Evolutionary conservation across 1,140 invertebrate species (phyloP), one percentile per base, ranked within the genome.

Genomic region (Xylocopa sonorina): DNA sequence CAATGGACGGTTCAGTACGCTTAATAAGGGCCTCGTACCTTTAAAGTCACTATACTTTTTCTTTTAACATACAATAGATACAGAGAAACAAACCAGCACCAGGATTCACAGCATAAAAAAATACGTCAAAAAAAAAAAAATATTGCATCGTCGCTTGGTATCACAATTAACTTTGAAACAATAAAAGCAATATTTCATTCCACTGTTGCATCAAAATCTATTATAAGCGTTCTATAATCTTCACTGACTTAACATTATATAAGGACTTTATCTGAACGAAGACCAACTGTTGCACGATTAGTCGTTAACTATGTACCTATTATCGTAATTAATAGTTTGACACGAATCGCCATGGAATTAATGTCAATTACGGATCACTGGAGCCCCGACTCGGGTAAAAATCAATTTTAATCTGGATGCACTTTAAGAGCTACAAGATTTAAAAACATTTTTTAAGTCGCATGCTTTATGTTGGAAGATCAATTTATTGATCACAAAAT

Each of bases 1-100:
- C 3, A 16, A 6, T 16, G 18, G n/a, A 71, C 51, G 51, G 5
- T 51, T 38, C 1, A 48, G 27, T 48, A 48, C 43, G 10, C 48
- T 6, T 50, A 43, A 60, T 58, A 41, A 51, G 58, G 7, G 34
- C 24, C 58, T 68, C 43, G n/a, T 38, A n/a, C 34, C 16, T 38
- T n/a, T 41, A 27, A 43, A 16, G 24, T 43, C n/a, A 9, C 38
- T 68, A 34, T n/a, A n/a, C n/a, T n/a, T n/a, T n/a, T 16, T 24
- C 16, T 71, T 62, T 71, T 60, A 60, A 46, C 0, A 71, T 41
- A 41, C 66, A n/a, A 64, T 66, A 29, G 68, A 51, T 27, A n/a
- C 48, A 43, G 32, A 71, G 43, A 69, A 62, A 48, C 24, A 58
- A 2, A 77, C 75, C 75, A 77, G 38, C 75, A 78, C 75, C 75